phyloP scores from a whole-genome alignment of 2,113 vertebrate species.

The Ceyx cyanopectus region DNA sequence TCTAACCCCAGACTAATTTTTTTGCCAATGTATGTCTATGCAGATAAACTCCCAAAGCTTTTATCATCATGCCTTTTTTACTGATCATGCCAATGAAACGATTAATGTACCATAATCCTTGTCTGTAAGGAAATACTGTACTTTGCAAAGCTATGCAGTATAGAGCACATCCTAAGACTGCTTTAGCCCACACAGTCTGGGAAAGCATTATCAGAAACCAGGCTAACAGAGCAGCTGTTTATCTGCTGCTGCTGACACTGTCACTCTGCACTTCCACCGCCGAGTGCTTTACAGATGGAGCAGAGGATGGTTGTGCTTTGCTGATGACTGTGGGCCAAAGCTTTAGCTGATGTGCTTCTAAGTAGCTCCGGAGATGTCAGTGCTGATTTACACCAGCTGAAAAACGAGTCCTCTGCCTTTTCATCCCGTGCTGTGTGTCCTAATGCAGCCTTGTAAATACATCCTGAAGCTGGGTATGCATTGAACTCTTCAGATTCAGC shows the following conservation, averaged over 20 bases:
- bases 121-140: not conserved
- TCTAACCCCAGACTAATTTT: slow-evolving; percentile 12
- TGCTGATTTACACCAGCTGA: slow-evolving; percentile 57
- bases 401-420: slow-evolving; percentile 16
- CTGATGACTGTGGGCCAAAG: slow-evolving; percentile 35
- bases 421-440: not conserved
- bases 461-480: not conserved
- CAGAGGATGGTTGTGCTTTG: not conserved
- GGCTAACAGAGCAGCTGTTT: not conserved
- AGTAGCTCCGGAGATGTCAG: slow-evolving; percentile 17
- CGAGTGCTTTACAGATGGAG: not conserved
- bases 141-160: slow-evolving; percentile 36
- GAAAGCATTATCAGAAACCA: not conserved
- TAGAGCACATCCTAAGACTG: slow-evolving; percentile 49
- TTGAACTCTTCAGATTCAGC: slow-evolving; percentile 30
- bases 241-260: not conserved
- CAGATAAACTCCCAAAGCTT: slow-evolving; percentile 53
- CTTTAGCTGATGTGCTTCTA: slow-evolving; percentile 11
- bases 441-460: slow-evolving; percentile 46
- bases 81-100: slow-evolving; percentile 32
- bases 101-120: slow-evolving; percentile 31
- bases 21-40: slow-evolving; percentile 39
- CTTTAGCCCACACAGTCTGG: slow-evolving; percentile 32
- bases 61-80: slow-evolving; percentile 49
- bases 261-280: not conserved